Evolutionary conservation across 2,888 invertebrate genomes (phyloP), one percentile per base, ranked within the genome.

Genomic region (Leptopilina drosophilae): DNA sequence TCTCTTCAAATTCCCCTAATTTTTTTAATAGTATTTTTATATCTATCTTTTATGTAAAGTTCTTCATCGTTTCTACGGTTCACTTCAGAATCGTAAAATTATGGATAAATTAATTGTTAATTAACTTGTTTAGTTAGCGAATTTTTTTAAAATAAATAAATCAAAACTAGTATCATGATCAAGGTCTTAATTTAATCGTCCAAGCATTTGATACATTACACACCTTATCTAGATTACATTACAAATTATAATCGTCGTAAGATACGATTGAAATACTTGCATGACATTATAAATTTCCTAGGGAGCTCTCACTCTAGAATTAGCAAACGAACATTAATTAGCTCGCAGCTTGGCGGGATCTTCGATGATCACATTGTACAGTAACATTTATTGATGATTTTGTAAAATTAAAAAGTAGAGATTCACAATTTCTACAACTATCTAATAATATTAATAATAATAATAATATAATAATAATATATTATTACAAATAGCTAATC

Each of bases 371-470:
- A 73, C 73, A 56, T 49, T 33, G 73, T 69, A 78, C 62, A 69
- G 62, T 20, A 81, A 79, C 77, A 81, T 77, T 76, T 64, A 78
- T 79, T 69, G 77, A 69, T 64, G 77, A 59, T 65, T 78, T 78
- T 78, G 77, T 77, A 79, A 77, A 76, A 69, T 78, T 81, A 79
- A 67, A 65, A 79, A 77, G 77, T 67, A 76, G 79, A 81, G 81
- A 81, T 81, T 79, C 77, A 64, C 67, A 65, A 76, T 53, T 79
- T 76, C 77, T 67, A 64, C 40, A n/a, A 73, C 73, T 56, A 73
- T 33, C 46, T 76, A 49, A 49, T 49, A 49, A 42, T 42, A 42
- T 8, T 42, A 42, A 49, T 49, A 49, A 49, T 49, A 49, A 26
- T 42, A 42, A 42, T 42, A 42, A 42, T 42, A 42, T 42, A 42